phyloP scores from a whole-genome alignment of 2,888 invertebrate genomes.

The Odontocolon sp. region DNA sequence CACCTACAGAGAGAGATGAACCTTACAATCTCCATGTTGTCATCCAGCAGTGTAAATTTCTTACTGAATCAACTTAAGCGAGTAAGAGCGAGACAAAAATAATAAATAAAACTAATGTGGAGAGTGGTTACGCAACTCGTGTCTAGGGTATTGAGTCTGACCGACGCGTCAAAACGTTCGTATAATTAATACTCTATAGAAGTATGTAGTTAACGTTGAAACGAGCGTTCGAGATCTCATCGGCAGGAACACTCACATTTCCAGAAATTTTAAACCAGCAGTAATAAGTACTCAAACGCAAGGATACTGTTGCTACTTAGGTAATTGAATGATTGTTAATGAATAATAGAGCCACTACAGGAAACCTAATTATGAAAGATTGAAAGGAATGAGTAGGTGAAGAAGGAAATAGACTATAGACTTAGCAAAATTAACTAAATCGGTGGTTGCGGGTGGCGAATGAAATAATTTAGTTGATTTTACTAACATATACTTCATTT shows the following conservation, averaged over 20 bases:
- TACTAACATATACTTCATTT: no score
- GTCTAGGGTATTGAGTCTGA: background rate
- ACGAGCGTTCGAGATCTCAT: background rate
- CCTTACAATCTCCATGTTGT: conserved; percentile 3
- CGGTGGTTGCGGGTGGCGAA: no score
- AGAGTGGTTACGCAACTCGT: conserved; percentile 1
- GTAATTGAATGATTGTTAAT: background rate
- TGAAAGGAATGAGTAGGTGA: no score
- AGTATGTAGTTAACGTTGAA: background rate
- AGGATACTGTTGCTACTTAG: background rate
- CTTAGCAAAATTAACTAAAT: no score
- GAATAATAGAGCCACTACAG: no score
- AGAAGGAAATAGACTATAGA: no score
- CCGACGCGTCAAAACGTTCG: background rate
- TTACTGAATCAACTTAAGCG: conserved; percentile 10
- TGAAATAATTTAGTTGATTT: no score
- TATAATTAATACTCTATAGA: background rate
- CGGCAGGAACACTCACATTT: background rate
- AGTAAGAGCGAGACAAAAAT: background rate
- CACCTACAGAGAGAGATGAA: background rate
- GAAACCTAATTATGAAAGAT: no score
- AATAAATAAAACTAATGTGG: background rate
- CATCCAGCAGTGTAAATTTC: conserved; percentile 15
- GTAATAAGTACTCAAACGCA: background rate
- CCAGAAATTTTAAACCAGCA: background rate